Evolutionary conservation across 2,113 vertebrate genomes (phyloP).

Genomic region (Electrona antarctica): DNA sequence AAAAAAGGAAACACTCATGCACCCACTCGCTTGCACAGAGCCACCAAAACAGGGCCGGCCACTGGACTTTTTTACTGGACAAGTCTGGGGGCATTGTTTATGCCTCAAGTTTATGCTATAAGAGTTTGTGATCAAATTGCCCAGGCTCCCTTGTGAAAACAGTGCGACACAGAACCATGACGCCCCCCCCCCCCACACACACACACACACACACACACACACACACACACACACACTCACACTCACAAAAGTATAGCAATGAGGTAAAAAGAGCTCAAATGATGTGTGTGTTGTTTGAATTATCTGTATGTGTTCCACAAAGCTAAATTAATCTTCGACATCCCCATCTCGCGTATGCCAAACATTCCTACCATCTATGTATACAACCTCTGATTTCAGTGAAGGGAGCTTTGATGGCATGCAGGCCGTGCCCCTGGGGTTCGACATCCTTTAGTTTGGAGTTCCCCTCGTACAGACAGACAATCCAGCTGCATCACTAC

Average conservation of each 20-base stretch:
- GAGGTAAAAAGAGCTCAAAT: conserved; percentile 44
- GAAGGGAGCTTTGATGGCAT: conserved; percentile 54
- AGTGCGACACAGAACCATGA: conserved; percentile 39
- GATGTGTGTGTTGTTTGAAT: conserved; percentile 35
- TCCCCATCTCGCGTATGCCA: conserved; percentile 42
- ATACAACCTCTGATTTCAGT: conserved; percentile 54
- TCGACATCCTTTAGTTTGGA: conserved; percentile 33
- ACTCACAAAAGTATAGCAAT: conserved; percentile 17
- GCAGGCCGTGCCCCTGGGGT: conserved; percentile 34
- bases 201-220: no score
- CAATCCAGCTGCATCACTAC: conserved; percentile 73
- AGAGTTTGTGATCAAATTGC: conserved; percentile 68
- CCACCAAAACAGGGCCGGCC: conserved; percentile 44
- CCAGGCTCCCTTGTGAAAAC: conserved; percentile 59
- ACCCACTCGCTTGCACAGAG: conserved; percentile 60
- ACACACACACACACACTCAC: no score
- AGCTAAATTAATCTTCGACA: conserved; percentile 25
- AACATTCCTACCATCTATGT: conserved; percentile 34
- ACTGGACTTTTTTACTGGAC: conserved; percentile 61
- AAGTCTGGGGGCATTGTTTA: conserved; percentile 70
- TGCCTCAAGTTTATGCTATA: conserved; percentile 24
- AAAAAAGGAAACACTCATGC: conserved; percentile 73
- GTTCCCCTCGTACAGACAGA: conserved; percentile 52
- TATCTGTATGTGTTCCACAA: conserved; percentile 12
- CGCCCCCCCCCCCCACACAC: conserved; percentile 13